Evolutionary conservation across 2,888 invertebrate species (phyloP).

Genomic region (Blera fallax): DNA sequence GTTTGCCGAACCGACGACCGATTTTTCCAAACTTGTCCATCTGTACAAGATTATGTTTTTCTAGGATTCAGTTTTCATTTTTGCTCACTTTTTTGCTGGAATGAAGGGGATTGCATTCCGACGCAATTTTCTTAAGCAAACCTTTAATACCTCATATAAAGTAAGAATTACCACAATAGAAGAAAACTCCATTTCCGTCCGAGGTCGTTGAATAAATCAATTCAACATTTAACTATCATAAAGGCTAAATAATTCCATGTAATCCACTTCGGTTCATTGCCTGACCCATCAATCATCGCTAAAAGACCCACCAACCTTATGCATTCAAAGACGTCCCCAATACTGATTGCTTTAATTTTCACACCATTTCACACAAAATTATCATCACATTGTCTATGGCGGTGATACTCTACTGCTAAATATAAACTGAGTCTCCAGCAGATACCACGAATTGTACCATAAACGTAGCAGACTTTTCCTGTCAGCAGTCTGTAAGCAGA

Average conservation of each 20-base stretch:
- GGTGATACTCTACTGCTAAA: background rate
- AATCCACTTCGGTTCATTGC: background rate
- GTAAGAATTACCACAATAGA: too few species aligned
- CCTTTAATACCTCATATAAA: background rate
- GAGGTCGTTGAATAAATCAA: background rate
- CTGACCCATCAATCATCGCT: background rate
- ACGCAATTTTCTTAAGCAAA: too few species aligned
- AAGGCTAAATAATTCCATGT: background rate
- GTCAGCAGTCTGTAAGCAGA: background rate
- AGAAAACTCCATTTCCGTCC: background rate
- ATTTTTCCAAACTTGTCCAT: too few species aligned
- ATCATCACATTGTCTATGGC: slow-evolving; percentile 17
- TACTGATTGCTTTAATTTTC: slow-evolving; percentile 47
- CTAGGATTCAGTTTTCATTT: too few species aligned
- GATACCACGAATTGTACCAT: background rate
- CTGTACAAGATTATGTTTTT: too few species aligned
- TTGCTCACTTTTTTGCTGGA: too few species aligned
- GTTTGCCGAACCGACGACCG: too few species aligned
- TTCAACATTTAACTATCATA: background rate
- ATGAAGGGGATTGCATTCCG: too few species aligned
- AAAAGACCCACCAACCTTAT: background rate
- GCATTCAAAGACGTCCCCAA: background rate
- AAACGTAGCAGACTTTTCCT: slow-evolving; percentile 20
- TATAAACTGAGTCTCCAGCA: slow-evolving; percentile 14
- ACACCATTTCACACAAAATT: slow-evolving; percentile 48